phyloP scores from a whole-genome alignment of 2,113 vertebrate genomes.

The Nothobranchius kuhntae region DNA sequence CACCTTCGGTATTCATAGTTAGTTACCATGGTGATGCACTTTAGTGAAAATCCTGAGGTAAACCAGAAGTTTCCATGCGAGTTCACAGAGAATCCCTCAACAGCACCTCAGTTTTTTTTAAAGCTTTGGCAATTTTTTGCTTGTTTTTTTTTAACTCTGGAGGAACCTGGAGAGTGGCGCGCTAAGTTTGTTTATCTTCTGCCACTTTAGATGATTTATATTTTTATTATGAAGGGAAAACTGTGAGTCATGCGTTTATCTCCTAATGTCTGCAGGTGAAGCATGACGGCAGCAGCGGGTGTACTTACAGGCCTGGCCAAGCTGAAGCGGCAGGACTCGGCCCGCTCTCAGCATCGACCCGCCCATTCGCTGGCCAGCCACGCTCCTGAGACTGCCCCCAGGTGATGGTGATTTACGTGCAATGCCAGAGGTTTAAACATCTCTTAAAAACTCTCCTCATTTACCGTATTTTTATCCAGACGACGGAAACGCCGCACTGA shows the following conservation, averaged over 20 bases:
- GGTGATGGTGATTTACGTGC: slow-evolving; percentile 31
- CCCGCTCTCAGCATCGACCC: slow-evolving; percentile 89
- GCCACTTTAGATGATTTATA: background rate
- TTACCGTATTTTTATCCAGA: slow-evolving; percentile 27
- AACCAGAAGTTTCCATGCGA: background rate
- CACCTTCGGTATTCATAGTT: no score
- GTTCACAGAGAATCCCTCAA: no score
- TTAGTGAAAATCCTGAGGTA: background rate
- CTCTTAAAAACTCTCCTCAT: background rate
- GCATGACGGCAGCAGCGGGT: slow-evolving; percentile 95
- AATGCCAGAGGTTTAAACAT: background rate
- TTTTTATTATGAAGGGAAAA: background rate
- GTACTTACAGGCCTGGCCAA: slow-evolving; percentile 97
- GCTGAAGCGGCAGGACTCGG: slow-evolving; percentile 95
- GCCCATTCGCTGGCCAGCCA: slow-evolving; percentile 72
- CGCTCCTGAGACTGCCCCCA: slow-evolving; percentile 52
- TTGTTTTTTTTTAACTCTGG: no score
- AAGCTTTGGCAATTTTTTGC: no score
- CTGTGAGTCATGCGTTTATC: no score
- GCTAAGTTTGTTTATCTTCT: no score
- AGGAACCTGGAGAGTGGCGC: no score
- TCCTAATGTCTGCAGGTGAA: slow-evolving; percentile 52
- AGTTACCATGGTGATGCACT: no score
- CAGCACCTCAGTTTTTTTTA: no score
- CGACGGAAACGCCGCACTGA: slow-evolving; percentile 88